A percentile compares a stretch with the other conserved stretches of the same genome.
Evolutionary conservation across 2,113 vertebrate species (phyloP).

Genomic region (Aegithalos caudatus): DNA sequence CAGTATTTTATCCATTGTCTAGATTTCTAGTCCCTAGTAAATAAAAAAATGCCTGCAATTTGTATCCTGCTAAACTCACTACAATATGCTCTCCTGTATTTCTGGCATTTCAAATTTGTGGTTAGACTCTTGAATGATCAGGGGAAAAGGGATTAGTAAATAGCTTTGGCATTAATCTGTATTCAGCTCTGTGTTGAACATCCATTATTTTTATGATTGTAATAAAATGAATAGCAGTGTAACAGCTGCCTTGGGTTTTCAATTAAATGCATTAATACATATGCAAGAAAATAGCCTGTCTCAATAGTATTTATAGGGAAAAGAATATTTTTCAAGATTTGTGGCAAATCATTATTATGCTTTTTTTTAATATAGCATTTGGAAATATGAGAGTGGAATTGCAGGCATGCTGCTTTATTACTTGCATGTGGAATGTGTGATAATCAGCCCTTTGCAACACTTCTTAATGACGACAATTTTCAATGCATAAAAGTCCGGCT

Average conservation of each 20-base stretch:
- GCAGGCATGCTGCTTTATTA: conserved; percentile 28
- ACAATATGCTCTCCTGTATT: not conserved
- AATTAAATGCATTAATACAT: conserved; percentile 46
- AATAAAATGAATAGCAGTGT: conserved; percentile 29
- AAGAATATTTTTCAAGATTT: conserved; percentile 7
- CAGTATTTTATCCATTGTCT: not conserved
- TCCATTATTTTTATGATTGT: conserved; percentile 50
- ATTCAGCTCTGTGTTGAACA: conserved; percentile 23
- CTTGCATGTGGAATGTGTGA: not conserved
- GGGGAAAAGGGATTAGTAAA: conserved; percentile 32
- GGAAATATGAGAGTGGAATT: not conserved
- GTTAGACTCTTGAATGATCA: not conserved
- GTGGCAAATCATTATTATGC: not conserved
- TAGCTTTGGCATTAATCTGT: conserved; percentile 31
- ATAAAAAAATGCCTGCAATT: not conserved
- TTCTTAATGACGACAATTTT: not conserved
- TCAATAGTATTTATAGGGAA: conserved; percentile 20
- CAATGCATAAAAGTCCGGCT: not conserved
- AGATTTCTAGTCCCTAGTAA: not conserved
- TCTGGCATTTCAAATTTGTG: not conserved
- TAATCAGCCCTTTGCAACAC: conserved; percentile 7
- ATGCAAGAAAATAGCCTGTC: conserved; percentile 29
- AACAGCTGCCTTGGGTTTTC: conserved; percentile 48
- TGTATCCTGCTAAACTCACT: not conserved
- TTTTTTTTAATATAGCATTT: not conserved